Evolutionary conservation across 2,113 vertebrate species (phyloP), one percentile per base, ranked within the genome.

Genomic region (Pithys albifrons): DNA sequence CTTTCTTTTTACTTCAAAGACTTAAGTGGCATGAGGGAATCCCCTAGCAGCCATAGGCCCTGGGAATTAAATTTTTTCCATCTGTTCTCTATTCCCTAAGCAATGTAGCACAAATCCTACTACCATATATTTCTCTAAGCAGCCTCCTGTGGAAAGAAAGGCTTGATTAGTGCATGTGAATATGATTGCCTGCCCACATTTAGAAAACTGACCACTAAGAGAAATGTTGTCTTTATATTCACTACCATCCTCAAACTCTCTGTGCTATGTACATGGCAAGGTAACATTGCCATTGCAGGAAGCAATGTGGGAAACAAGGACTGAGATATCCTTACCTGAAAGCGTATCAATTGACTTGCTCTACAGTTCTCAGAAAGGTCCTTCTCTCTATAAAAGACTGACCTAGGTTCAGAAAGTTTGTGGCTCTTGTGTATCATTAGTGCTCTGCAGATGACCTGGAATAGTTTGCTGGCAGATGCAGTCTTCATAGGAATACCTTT

Each of bases 21-120:
- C 95, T 93, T 94, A 97, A 98, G 92, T 95, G 95, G 70, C 95
- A 95, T 19, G 22, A 91, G 96, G 92, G 94, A 92, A 96, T 91
- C 72, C 74, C 96, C 80, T 97, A 97, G 95, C 96, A 98, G 96
- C 95, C 93, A 91, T 80, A 96, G 96, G 72, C 93, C 85, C 94
- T 97, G 97, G 98, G 97, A 98, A 98, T 97, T 97, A 88, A 93
- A 71, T 97, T 97, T 97, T 92, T 92, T 92, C 95, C 97, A 96
- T 97, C 98, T 98, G 97, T 97, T 97, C 88, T 71, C 86, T 92
- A 94, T 95, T 97, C 94, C 88, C 94, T 58, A 72, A 95, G 89
- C 88, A 97, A 87, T 93, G 62, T 51, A 97, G 61, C 91, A 95
- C 4, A n/a, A 97, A 88, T 94, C 89, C 89, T 97, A 85, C 97